A percentile compares a stretch with the other conserved stretches of the same genome.
phyloP scores from a whole-genome alignment of 2,888 invertebrate genomes.

The Lasiommata megera region DNA sequence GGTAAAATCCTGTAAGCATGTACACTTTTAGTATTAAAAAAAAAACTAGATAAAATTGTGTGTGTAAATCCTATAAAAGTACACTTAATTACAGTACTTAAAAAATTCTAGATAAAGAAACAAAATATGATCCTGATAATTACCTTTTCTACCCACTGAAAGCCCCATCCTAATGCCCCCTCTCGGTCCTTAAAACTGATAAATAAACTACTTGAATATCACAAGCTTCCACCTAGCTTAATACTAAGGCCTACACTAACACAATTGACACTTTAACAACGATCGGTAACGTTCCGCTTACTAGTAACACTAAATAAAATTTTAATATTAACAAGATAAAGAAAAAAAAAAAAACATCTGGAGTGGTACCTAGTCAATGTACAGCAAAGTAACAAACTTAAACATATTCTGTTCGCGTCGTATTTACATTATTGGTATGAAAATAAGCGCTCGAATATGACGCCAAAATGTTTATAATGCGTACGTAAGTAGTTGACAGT shows the following conservation, averaged over 20 bases:
- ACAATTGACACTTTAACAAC: constrained; percentile 73
- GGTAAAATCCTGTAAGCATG: too few species aligned
- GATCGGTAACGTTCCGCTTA: constrained; percentile 70
- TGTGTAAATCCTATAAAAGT: too few species aligned
- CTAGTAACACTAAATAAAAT: constrained; percentile 67
- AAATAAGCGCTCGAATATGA: constrained; percentile 4
- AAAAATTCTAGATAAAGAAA: too few species aligned
- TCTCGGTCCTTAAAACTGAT: constrained; percentile 49
- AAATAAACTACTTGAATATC: constrained; percentile 65
- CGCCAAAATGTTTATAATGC: constrained; percentile 6
- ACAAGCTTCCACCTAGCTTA: constrained; percentile 79
- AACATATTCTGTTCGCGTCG: constrained; percentile 46
- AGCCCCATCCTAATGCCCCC: constrained; percentile 43
- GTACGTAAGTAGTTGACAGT: constrained; percentile 33
- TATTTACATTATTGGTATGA: constrained; percentile 40
- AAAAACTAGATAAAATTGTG: too few species aligned
- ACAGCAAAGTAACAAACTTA: constrained; percentile 53
- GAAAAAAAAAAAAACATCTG: constrained; percentile 59
- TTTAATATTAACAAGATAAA: constrained; percentile 75
- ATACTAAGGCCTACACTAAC: constrained; percentile 69
- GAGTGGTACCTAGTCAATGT: constrained; percentile 32
- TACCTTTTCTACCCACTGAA: constrained; percentile 44
- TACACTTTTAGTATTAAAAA: too few species aligned
- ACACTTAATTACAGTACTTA: too few species aligned
- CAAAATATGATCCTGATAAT: constrained; percentile 20